Base-by-base conservation (phyloP, 2,797 vertebrate species). In the Erethizon dorsatum region DNA sequence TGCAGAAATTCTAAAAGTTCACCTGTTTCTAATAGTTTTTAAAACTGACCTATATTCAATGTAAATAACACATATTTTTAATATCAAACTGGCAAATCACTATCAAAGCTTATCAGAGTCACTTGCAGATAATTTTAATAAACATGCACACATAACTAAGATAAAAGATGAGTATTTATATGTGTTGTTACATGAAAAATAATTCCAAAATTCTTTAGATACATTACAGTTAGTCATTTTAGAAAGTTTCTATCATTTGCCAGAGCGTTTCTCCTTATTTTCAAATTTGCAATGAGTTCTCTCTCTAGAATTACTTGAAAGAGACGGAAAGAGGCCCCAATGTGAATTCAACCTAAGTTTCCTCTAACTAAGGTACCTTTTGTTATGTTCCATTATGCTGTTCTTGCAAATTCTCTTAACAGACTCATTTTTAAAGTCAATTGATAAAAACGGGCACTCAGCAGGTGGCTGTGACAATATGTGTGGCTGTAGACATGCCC, bases 351-450 rank as follows among this genome's bases (percentile, higher is more conserved):
- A 33, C 85, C 80, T 52, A 78, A 59, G 26, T 83, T 96, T 88
- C 57, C 61, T 78, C 71, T 94, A 82, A 96, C 84, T n/a, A 89
- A 96, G 86, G 5, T 80, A 92, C 54, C 71, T 83, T 97, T 96
- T 78, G 57, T 91, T 93, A 73, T 1, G 26, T 11, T 91, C 80
- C 50, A 84, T 97, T 91, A 52, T 97, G 65, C 82, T 52, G 31
- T 94, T 96, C 93, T 97, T 95, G 80, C 63, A 94, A 82, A 95
- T 94, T 95, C 71, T 90, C 77, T 52, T 88, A 94, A 87, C 41
- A 89, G 89, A 94, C 47, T 97, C 87, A 91, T 96, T 77, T 96
- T 96, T 94, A 84, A 97, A 96, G 87, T 90, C 63, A 82, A 3
- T 93, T 93, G 96, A 89, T 92, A 84, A 94, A 96, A 96, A 84